Percentiles rank a stretch among this genome's conserved stretches.
These are phyloP conservation scores for Tenebrio molitor DNA, from an alignment of 1,140 invertebrate species.

Conservation along the genomic window DNA sequence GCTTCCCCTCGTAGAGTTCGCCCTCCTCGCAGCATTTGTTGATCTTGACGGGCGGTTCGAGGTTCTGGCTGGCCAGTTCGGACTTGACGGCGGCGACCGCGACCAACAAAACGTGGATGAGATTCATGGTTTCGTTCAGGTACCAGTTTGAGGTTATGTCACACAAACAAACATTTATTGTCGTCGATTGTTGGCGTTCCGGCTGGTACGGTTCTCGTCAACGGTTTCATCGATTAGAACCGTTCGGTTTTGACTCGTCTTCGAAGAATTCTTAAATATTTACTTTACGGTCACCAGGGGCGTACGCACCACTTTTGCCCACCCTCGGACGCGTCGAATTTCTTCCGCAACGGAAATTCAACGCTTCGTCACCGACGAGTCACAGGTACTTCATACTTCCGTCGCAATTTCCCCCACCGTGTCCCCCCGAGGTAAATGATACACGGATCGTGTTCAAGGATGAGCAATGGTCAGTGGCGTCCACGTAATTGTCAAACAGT, in stretches of 20 bases:
- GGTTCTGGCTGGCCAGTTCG: slow-evolving; percentile 8
- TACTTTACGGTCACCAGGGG: background rate
- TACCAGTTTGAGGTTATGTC: slow-evolving; percentile 41
- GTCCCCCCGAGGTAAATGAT: background rate
- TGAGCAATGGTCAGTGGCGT: slow-evolving; percentile 20
- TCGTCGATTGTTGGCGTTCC: background rate
- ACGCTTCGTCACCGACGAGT: background rate
- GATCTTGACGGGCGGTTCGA: slow-evolving; percentile 66
- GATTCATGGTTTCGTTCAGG: slow-evolving; percentile 11
- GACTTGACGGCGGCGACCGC: background rate
- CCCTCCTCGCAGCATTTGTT: slow-evolving; percentile 84
- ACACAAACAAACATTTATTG: slow-evolving; percentile 15
- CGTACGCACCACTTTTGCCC: background rate
- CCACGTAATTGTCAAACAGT: no score
- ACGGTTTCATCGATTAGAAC: slow-evolving; percentile 12
- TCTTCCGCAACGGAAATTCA: slow-evolving; percentile 15
- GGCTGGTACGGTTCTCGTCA: background rate
- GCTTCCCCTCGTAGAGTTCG: slow-evolving; percentile 77
- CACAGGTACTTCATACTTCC: slow-evolving; percentile 31
- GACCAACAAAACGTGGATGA: slow-evolving; percentile 12
- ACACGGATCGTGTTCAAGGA: slow-evolving; percentile 32
- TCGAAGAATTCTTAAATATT: slow-evolving; percentile 27
- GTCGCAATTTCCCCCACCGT: slow-evolving; percentile 17
- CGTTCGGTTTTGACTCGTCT: no score
- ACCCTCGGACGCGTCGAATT: background rate